Percentiles rank a stretch among this genome's conserved stretches.
phyloP scores from a whole-genome alignment of 2,888 invertebrate species.

The Cataglyphis albicans region DNA sequence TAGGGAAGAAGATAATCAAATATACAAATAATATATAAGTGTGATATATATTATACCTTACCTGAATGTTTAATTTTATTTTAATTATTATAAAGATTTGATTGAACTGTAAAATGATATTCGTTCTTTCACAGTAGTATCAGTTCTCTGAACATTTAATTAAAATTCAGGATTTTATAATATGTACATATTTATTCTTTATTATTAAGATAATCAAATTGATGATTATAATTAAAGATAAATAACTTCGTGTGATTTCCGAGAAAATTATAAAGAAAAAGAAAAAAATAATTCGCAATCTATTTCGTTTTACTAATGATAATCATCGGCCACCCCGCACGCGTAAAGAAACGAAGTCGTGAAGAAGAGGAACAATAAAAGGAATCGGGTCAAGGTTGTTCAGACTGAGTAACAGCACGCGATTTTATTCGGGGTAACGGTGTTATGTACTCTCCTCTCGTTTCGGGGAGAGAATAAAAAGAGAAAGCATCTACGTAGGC shows the following conservation, averaged over 20 bases:
- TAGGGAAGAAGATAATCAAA: neutral
- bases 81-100: neutral
- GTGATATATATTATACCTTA: neutral
- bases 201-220: slow-evolving; percentile 1
- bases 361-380: slow-evolving; percentile 36
- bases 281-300: slow-evolving; percentile 35
- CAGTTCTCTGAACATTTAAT: neutral
- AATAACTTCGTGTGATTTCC: slow-evolving; percentile 11
- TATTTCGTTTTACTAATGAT: slow-evolving; percentile 57
- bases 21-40: neutral
- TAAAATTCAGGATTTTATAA: neutral
- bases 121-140: neutral
- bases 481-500: slow-evolving; percentile 33
- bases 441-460: neutral
- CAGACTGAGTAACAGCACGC: slow-evolving; percentile 57
- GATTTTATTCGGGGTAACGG: slow-evolving; percentile 50
- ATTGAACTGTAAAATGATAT: neutral
- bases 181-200: slow-evolving; percentile 1
- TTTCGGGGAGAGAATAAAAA: slow-evolving; percentile 6
- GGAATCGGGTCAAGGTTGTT: slow-evolving; percentile 80
- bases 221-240: neutral
- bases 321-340: slow-evolving; percentile 39
- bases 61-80: neutral
- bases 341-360: slow-evolving; percentile 50
- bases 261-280: slow-evolving; percentile 48